Evolutionary conservation across 2,888 invertebrate genomes (phyloP), one percentile per base, ranked within the genome.

Genomic region (Erebia epiphron): DNA sequence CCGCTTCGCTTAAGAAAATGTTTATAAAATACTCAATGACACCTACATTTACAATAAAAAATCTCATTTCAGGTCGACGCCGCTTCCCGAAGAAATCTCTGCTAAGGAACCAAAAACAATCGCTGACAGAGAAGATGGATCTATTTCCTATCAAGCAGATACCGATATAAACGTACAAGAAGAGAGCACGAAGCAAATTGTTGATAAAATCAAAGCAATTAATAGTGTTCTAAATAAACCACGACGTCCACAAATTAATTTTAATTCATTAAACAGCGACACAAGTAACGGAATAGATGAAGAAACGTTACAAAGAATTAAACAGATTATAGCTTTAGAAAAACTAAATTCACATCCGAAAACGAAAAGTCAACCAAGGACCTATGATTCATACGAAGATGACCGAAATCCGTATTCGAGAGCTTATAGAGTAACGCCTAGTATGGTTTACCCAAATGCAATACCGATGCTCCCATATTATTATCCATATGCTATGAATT

Each of bases 201-300:
- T 95, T 43, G 90, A 94, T 54, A 94, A 94, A 85, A 95, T 95
- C 73, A 91, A 90, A 78, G 86, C 88, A 71, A 88, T 95, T 5
- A 95, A 95, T 77, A 87, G 90, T 61, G 88, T 89, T 21, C 75
- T 92, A 5, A 80, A 89, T 79, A 86, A 92, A 86, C 83, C 90
- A 56, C 78, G 80, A 35, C 81, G 82, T 73, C 83, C 82, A 68
- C 85, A 84, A 70, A 77, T 82, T 1, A 84, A 84, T 65, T 86
- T 82, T 77, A 86, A 87, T 57, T 79, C 81, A 61, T 83, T 84
- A 14, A 82, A 84, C 61, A 77, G 82, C 10, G 83, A 80, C 2
- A 83, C 81, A 57, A 82, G 79, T 63, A 88, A 87, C 54, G 80
- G 83, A 0, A 79, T 91, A 10, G 88, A 92, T 70, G 83, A 85